Evolutionary conservation across 2,113 vertebrate species (phyloP), one percentile per base, ranked within the genome.

Genomic region (Mugil cephalus): DNA sequence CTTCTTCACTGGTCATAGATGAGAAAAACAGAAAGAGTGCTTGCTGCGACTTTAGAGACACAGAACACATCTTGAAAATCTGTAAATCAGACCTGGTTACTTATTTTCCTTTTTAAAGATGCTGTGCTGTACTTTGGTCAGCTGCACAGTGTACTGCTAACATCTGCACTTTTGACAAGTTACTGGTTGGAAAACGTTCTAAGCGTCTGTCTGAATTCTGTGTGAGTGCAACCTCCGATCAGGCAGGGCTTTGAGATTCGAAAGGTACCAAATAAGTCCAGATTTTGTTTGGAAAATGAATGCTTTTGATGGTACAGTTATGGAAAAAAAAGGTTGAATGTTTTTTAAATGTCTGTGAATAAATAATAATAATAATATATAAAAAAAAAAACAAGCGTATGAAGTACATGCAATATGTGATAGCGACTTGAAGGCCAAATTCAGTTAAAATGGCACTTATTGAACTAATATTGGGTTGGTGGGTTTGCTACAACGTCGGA

Each of bases 81-180:
- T 54, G 30, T 54, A 15, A 69, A 69, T n/a, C 58, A 19, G 39
- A 55, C 59, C 18, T 77, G 39, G 87, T 92, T 88, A 91, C 72
- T 88, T 74, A 85, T 91, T 87, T 85, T 62, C 62, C 42, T 17
- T 63, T 77, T 85, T 53, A 61, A 80, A 74, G 46, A 69, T 65
- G 55, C 42, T 48, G 34, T 17, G 4, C 10, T 86, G 87, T 21
- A 90, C 88, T 92, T 92, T 91, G 88, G 74, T 70, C 88, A 15
- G 69, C 30, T 80, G 42, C 19, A 9, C 12, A 34, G 38, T 74
- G 43, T 19, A 13, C 48, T 82, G 78, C 80, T 79, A 51, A 78
- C 69, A 58, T 58, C 36, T 83, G 74, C 62, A 80, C 50, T 69
- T 85, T 59, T 73, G 39, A 43, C 51, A 24, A 18, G n/a, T 48